Percentiles rank a stretch among this genome's conserved stretches.
phyloP scores from a whole-genome alignment of 2,797 vertebrate genomes.

The Sciurus vulgaris region DNA sequence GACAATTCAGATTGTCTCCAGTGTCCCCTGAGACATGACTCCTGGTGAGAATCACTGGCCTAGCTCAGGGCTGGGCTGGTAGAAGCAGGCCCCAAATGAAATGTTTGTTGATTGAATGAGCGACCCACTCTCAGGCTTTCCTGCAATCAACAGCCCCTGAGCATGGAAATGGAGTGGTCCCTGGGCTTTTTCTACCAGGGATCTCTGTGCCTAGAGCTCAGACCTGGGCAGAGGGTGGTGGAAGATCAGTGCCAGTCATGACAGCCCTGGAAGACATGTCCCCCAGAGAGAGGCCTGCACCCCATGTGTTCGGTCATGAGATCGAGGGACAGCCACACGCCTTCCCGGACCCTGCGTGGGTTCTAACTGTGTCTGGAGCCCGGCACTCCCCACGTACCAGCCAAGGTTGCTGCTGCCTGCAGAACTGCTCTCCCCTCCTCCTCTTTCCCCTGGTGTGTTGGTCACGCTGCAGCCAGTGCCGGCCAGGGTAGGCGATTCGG shows the following conservation, averaged over 20 bases:
- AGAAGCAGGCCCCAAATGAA: not conserved
- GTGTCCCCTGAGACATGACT: not conserved
- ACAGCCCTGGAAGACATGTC: constrained; percentile 45
- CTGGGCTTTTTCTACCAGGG: not conserved
- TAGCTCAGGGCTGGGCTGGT: not conserved
- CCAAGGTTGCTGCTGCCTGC: not conserved
- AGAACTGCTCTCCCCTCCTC: not conserved
- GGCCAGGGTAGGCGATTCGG: not conserved
- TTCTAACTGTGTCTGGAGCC: constrained; percentile 77
- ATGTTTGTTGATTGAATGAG: not conserved
- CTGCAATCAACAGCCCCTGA: not conserved
- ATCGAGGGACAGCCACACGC: not conserved
- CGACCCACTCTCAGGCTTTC: not conserved
- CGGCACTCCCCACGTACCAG: constrained; percentile 33
- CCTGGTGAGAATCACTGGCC: not conserved
- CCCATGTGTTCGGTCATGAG: not conserved
- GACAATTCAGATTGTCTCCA: not conserved
- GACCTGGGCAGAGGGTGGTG: not conserved
- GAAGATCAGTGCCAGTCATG: accelerated
- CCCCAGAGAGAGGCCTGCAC: not conserved
- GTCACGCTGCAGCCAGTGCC: no score
- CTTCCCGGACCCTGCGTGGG: constrained; percentile 66
- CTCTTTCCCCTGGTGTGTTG: not conserved
- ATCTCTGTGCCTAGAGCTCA: not conserved
- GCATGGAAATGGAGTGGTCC: not conserved